Percentiles rank a stretch among this genome's conserved stretches.
phyloP scores from a whole-genome alignment of 2,113 vertebrate genomes.

The Amblyornis subalaris region DNA sequence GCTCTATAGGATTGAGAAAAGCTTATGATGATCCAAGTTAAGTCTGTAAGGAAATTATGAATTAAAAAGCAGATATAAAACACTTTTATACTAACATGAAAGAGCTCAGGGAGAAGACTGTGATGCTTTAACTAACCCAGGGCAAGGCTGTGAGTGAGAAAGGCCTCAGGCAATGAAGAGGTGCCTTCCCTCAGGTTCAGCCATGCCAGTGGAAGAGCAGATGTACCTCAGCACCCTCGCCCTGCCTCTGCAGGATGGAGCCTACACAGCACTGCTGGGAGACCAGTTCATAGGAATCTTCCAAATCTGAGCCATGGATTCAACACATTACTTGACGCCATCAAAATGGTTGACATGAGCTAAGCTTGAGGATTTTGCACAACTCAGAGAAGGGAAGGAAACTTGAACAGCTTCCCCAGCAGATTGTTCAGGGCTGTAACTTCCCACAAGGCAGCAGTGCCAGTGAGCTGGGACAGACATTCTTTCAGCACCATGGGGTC shows the following conservation, averaged over 20 bases:
- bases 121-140: not conserved
- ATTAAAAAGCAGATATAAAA: slow-evolving; percentile 34
- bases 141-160: not conserved
- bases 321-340: not conserved
- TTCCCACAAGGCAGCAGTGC: not conserved
- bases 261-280: not conserved
- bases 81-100: not conserved
- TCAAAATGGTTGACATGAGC: not conserved
- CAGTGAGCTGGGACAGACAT: not conserved
- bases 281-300: not conserved
- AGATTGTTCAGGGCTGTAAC: not conserved
- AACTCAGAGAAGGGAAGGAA: not conserved
- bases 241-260: not conserved
- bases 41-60: slow-evolving; percentile 31
- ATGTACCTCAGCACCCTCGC: not conserved
- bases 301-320: not conserved
- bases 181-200: not conserved
- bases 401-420: not conserved
- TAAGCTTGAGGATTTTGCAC: not conserved
- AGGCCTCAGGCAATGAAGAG: not conserved
- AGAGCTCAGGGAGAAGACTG: not conserved
- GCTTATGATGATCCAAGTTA: slow-evolving; percentile 13
- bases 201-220: not conserved
- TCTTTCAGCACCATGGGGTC: not conserved
- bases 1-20: not conserved